Conservation (phyloP, 1,140 invertebrate genomes). For the Drosophila ohnishii region DNA sequence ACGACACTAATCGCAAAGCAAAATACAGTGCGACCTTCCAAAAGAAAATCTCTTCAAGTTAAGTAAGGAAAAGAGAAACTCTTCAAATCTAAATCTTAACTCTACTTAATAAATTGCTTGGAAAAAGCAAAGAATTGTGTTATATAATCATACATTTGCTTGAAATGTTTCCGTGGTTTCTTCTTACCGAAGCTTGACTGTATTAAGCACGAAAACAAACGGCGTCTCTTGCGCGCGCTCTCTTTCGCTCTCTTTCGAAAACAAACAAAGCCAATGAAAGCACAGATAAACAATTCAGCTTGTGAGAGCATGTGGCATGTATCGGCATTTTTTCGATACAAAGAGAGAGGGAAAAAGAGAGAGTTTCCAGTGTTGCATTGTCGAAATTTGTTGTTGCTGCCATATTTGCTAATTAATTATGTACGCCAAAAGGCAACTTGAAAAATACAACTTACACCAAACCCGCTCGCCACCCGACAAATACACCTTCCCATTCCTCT, state of each 20-base stretch:
- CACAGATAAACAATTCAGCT: conserved; percentile 41
- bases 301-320: conserved; percentile 19
- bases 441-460: conserved; percentile 1
- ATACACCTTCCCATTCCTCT: not conserved
- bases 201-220: conserved; percentile 11
- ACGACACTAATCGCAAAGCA: conserved; percentile 13
- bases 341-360: not conserved
- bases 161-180: not conserved
- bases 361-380: conserved; percentile 32
- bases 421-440: conserved; percentile 42
- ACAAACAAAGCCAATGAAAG: conserved; percentile 20
- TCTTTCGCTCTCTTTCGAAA: conserved; percentile 26
- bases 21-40: not conserved
- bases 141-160: too few species aligned
- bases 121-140: not conserved
- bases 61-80: not conserved
- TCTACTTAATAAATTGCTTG: not conserved
- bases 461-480: not conserved
- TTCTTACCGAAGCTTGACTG: conserved; percentile 4
- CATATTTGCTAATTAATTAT: conserved; percentile 67
- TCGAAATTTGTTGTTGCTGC: conserved; percentile 24
- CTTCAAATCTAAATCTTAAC: not conserved
- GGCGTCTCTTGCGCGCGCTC: conserved; percentile 6
- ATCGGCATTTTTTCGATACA: conserved; percentile 50
- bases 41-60: too few species aligned